phyloP scores from a whole-genome alignment of 2,888 invertebrate genomes.

The Odontocolon sp. region DNA sequence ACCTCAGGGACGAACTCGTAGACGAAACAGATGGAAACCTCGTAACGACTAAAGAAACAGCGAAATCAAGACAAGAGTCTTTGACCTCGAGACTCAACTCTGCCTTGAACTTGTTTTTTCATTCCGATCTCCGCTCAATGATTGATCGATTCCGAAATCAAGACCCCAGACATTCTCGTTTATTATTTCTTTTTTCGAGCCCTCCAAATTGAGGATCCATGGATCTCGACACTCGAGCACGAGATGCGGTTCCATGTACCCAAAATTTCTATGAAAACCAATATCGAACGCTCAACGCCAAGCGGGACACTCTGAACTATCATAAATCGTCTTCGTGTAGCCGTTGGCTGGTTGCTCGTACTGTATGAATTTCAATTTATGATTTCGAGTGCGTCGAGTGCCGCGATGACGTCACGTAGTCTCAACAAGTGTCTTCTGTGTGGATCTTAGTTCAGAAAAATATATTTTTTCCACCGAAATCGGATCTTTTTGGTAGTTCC shows the following conservation, averaged over 20 bases:
- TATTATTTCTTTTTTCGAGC: constrained; percentile 14
- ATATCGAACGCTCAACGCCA: constrained; percentile 12
- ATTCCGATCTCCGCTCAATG: too few relatives aligned
- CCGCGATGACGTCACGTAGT: constrained; percentile 34
- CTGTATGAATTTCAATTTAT: constrained; percentile 36
- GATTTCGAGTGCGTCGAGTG: constrained; percentile 26
- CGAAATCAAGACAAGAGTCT: too few relatives aligned
- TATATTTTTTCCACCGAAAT: background rate
- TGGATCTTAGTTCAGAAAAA: background rate
- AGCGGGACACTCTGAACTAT: constrained; percentile 19
- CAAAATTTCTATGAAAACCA: constrained; percentile 24
- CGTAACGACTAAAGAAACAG: too few relatives aligned
- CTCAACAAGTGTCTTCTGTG: constrained; percentile 12
- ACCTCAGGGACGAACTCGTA: too few relatives aligned
- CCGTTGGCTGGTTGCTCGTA: background rate
- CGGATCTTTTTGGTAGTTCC: too few relatives aligned
- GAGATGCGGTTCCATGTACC: background rate
- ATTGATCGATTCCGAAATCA: constrained; percentile 15
- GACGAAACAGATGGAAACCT: too few relatives aligned
- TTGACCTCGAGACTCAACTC: too few relatives aligned
- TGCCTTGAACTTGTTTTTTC: too few relatives aligned
- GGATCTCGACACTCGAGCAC: background rate
- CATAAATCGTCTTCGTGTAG: constrained; percentile 36
- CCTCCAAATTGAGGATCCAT: constrained; percentile 20
- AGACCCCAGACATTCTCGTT: background rate